Conservation (phyloP, 2,797 vertebrate genomes). For the Sphenopsis melanotis region DNA sequence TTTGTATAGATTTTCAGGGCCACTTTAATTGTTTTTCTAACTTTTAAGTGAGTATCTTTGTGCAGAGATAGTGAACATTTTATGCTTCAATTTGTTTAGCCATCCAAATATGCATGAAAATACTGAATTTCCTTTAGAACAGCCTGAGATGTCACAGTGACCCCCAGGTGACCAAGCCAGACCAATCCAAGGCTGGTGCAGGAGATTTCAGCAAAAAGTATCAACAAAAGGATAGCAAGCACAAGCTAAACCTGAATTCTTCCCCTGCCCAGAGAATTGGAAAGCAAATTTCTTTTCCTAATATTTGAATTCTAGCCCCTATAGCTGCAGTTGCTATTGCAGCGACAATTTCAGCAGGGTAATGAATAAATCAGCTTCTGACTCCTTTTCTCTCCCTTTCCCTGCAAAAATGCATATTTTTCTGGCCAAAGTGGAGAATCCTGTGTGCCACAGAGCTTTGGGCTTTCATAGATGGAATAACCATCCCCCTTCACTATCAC, state of each 20-base stretch:
- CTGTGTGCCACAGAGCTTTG: not conserved
- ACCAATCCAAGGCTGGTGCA: not conserved
- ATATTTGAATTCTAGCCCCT: not conserved
- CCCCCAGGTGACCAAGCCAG: not conserved
- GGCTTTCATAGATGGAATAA: not conserved
- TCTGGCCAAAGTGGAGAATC: not conserved
- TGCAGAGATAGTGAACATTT: too few species aligned
- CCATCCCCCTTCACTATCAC: not conserved
- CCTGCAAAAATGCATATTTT: not conserved
- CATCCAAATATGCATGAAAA: too few species aligned
- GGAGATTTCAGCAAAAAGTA: not conserved
- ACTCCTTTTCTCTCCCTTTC: not conserved
- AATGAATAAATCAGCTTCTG: not conserved
- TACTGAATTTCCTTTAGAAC: too few species aligned
- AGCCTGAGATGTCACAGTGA: fast-evolving
- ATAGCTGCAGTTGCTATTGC: not conserved
- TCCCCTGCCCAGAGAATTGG: not conserved
- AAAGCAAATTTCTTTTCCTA: not conserved
- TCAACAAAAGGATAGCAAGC: not conserved
- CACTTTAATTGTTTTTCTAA: too few species aligned
- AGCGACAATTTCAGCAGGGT: not conserved
- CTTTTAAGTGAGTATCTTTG: too few species aligned
- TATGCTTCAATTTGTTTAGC: too few species aligned
- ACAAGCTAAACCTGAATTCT: not conserved
- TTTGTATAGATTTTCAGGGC: too few species aligned